phyloP scores from a whole-genome alignment of 2,797 vertebrate genomes.

The Phataginus tricuspis region DNA sequence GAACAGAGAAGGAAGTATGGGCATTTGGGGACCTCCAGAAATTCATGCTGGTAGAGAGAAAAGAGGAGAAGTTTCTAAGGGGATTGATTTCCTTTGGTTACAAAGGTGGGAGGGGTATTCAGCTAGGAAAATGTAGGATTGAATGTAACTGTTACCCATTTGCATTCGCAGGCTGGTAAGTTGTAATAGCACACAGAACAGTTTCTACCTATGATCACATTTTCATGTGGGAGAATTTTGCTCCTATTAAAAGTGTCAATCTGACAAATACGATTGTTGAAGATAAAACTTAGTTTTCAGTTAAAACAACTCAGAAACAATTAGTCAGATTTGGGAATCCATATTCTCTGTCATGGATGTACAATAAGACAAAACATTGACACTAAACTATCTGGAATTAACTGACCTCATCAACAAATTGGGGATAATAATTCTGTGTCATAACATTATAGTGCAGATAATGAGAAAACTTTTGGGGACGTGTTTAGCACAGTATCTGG shows the following conservation, averaged over 20 bases:
- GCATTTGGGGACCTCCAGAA: not conserved
- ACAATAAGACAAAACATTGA: not conserved
- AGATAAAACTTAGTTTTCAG: not conserved
- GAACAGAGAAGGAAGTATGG: not conserved
- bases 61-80: not conserved
- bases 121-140: not conserved
- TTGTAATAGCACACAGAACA: accelerated
- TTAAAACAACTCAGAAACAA: not conserved
- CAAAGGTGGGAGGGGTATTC: not conserved
- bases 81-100: not conserved
- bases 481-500: not conserved
- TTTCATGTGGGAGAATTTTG: not conserved
- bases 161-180: not conserved
- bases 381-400: not conserved
- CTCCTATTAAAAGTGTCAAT: not conserved
- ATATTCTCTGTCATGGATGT: not conserved
- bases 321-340: not conserved
- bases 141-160: not conserved
- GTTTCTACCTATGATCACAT: not conserved
- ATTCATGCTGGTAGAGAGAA: not conserved
- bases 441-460: not conserved
- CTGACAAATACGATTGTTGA: not conserved
- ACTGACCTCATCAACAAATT: not conserved
- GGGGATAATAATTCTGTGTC: not conserved
- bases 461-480: not conserved